Conservation (phyloP, 2,888 invertebrate species). For the Drosophila koepferae region DNA sequence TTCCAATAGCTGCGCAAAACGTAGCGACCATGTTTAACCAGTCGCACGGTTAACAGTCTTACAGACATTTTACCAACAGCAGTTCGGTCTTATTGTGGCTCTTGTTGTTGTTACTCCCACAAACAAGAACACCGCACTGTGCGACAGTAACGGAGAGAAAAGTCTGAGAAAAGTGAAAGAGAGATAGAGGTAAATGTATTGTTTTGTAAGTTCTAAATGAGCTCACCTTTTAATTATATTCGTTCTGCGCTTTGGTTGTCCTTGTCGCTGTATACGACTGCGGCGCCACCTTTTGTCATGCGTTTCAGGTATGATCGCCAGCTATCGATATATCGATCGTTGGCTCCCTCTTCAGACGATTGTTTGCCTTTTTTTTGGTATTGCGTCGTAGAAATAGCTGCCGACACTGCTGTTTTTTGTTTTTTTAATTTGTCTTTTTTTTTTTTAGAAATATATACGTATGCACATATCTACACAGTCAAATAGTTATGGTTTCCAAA, state of each 20-base stretch:
- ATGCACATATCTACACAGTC: conserved; percentile 23
- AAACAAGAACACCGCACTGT: conserved; percentile 23
- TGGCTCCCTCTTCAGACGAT: conserved; percentile 15
- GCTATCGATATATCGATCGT: conserved; percentile 42
- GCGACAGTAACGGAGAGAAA: not conserved
- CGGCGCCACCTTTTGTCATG: conserved; percentile 44
- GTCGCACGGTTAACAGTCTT: conserved; percentile 86
- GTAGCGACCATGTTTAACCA: conserved; percentile 88
- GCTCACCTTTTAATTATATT: conserved; percentile 38
- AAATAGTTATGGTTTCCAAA: conserved; percentile 21
- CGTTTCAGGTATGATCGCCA: conserved; percentile 32
- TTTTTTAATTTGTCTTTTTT: not conserved
- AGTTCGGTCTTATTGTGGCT: conserved; percentile 14
- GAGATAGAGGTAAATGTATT: not conserved
- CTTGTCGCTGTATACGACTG: conserved; percentile 31
- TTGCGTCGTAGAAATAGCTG: conserved; percentile 57
- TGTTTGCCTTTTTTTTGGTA: conserved; percentile 16
- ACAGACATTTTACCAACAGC: conserved; percentile 86
- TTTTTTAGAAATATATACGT: conserved; percentile 29
- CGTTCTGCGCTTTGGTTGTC: conserved; percentile 12
- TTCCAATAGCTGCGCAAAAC: conserved; percentile 86
- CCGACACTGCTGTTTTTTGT: conserved; percentile 21
- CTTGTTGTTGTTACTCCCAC: conserved; percentile 13
- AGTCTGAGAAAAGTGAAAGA: not conserved
- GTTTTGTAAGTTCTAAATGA: conserved; percentile 5